Evolutionary conservation across 2,113 vertebrate species (phyloP).

Genomic region (Centropus unirufus): DNA sequence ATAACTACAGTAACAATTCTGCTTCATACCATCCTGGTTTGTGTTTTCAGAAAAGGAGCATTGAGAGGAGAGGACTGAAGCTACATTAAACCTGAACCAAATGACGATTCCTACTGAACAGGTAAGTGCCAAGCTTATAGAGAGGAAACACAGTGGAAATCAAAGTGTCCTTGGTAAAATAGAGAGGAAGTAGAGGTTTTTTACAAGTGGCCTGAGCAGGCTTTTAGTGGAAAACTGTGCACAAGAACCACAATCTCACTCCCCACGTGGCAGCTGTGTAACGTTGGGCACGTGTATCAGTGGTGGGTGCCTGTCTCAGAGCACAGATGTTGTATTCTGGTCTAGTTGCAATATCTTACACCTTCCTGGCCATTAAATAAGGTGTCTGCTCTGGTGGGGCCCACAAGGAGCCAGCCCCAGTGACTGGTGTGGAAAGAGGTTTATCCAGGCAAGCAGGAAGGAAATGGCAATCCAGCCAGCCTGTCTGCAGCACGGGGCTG

Average conservation of each 20-base stretch:
- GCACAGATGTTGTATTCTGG: neutral
- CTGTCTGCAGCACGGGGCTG: neutral
- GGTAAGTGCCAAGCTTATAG: neutral
- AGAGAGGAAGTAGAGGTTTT: neutral
- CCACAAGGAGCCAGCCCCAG: accelerated
- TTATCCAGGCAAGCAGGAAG: neutral
- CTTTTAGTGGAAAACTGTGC: neutral
- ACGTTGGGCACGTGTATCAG: accelerated
- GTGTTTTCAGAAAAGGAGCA: neutral
- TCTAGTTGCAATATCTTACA: neutral
- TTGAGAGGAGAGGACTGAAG: neutral
- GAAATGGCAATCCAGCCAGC: neutral
- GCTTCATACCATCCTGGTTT: neutral
- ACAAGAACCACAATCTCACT: neutral
- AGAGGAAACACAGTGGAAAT: neutral
- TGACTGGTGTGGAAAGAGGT: neutral
- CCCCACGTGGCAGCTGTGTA: accelerated
- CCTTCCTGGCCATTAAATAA: neutral
- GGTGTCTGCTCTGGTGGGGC: accelerated
- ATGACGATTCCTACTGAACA: neutral
- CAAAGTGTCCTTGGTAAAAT: neutral
- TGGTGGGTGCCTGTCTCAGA: neutral
- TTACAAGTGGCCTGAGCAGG: neutral
- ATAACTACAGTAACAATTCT: neutral
- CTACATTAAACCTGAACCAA: neutral